phyloP scores from a whole-genome alignment of 2,113 vertebrate species.

The Microtus ochrogaster region DNA sequence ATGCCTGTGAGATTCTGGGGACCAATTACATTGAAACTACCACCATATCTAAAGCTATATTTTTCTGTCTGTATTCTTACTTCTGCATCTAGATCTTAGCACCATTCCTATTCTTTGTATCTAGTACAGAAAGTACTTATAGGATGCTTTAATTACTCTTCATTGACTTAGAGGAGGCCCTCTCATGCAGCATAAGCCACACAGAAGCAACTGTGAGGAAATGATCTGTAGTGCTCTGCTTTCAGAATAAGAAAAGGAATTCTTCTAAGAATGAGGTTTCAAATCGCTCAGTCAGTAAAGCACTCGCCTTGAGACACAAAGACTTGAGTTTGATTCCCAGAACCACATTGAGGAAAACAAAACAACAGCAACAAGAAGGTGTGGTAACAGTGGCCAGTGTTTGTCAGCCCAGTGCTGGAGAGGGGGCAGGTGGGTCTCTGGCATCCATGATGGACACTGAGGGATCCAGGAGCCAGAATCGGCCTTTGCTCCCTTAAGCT shows the following conservation, averaged over 20 bases:
- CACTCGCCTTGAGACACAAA: neutral
- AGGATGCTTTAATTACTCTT: constrained; percentile 54
- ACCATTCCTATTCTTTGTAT: constrained; percentile 27
- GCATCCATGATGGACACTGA: no score
- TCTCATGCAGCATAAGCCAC: constrained; percentile 28
- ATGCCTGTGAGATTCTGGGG: neutral
- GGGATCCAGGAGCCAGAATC: no score
- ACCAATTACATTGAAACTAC: neutral
- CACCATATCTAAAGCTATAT: neutral
- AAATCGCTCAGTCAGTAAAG: neutral
- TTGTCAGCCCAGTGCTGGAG: neutral
- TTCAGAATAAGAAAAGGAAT: constrained; percentile 46
- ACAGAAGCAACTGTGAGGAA: neutral
- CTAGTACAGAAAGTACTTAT: neutral
- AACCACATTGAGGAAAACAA: neutral
- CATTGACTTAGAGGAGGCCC: constrained; percentile 26
- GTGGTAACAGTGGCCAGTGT: neutral
- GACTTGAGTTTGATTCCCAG: neutral
- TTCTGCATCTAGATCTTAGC: neutral
- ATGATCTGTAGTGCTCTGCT: neutral
- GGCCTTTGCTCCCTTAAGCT: neutral
- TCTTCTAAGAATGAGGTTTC: neutral
- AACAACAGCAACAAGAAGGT: neutral
- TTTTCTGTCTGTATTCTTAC: constrained; percentile 32
- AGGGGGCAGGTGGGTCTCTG: no score